Conservation (phyloP, 2,113 vertebrate species). For the Channa argus region DNA sequence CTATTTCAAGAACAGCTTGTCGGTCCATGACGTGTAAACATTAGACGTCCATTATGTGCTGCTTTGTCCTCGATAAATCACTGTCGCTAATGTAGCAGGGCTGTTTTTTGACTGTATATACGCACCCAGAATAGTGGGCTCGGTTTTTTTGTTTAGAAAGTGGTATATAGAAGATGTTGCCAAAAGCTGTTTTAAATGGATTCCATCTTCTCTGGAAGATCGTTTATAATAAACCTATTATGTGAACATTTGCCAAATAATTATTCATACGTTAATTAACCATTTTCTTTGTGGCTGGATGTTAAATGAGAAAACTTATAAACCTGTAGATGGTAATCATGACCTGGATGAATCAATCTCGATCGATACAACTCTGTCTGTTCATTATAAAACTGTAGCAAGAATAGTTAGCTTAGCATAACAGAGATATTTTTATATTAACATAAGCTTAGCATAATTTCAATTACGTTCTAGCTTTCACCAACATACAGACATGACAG, state of each 20-base stretch:
- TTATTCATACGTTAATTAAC: too few species aligned
- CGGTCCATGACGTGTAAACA: constrained; percentile 74
- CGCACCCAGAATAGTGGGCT: constrained; percentile 22
- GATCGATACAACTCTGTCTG: too few species aligned
- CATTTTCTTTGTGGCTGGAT: too few species aligned
- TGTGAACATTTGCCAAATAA: not conserved
- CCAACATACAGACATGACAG: too few species aligned
- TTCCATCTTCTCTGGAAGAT: not conserved
- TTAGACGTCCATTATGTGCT: constrained; percentile 76
- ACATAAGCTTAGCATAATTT: too few species aligned
- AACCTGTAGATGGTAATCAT: too few species aligned
- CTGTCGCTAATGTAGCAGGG: constrained; percentile 58
- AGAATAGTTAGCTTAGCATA: too few species aligned
- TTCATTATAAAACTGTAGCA: too few species aligned
- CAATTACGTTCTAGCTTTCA: too few species aligned
- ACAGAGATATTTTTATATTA: too few species aligned
- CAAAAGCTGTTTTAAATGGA: not conserved
- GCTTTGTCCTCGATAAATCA: constrained; percentile 79
- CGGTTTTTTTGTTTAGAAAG: constrained; percentile 18
- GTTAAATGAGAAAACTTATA: too few species aligned
- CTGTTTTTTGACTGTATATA: constrained; percentile 47
- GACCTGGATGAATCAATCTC: too few species aligned
- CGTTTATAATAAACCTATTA: not conserved
- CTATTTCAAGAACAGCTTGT: constrained; percentile 68
- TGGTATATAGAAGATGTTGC: constrained; percentile 26